phyloP scores from a whole-genome alignment of 1,140 invertebrate genomes.

The Eubasilissa regina region DNA sequence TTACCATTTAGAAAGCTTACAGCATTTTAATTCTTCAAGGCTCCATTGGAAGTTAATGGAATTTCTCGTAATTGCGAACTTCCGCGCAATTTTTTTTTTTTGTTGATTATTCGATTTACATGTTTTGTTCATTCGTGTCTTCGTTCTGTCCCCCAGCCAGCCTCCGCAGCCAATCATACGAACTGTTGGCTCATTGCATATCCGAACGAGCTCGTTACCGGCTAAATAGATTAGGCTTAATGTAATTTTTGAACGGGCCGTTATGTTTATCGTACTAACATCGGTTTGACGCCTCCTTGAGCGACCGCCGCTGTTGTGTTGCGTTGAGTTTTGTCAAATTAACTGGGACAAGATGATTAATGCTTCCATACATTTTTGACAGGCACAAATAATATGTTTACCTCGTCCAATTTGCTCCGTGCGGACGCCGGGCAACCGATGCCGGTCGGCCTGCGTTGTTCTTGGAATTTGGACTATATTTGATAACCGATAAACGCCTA shows the following conservation, averaged over 20 bases:
- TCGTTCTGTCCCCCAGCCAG: no score
- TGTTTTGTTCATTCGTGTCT: no score
- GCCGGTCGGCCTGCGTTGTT: constrained; percentile 2
- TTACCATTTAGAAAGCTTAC: no score
- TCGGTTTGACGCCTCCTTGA: constrained; percentile 41
- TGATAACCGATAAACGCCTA: background rate
- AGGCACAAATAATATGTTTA: constrained; percentile 45
- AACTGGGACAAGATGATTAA: constrained; percentile 42
- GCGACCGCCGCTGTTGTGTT: constrained; percentile 6
- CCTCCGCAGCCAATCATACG: background rate
- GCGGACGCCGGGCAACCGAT: constrained; percentile 8
- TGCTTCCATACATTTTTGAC: constrained; percentile 40
- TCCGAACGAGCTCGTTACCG: constrained; percentile 17
- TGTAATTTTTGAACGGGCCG: constrained; percentile 4
- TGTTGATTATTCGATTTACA: no score
- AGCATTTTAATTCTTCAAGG: no score
- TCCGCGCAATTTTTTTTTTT: no score
- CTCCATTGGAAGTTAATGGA: no score
- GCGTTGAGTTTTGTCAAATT: constrained; percentile 47
- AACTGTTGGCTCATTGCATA: no score
- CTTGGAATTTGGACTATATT: constrained; percentile 7
- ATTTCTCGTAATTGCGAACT: no score
- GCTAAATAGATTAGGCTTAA: constrained; percentile 12
- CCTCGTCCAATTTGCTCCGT: constrained; percentile 41
- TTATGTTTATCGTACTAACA: constrained; percentile 37